Evolutionary conservation across 2,113 vertebrate species (phyloP).

Genomic region (Dipodomys stephensi): DNA sequence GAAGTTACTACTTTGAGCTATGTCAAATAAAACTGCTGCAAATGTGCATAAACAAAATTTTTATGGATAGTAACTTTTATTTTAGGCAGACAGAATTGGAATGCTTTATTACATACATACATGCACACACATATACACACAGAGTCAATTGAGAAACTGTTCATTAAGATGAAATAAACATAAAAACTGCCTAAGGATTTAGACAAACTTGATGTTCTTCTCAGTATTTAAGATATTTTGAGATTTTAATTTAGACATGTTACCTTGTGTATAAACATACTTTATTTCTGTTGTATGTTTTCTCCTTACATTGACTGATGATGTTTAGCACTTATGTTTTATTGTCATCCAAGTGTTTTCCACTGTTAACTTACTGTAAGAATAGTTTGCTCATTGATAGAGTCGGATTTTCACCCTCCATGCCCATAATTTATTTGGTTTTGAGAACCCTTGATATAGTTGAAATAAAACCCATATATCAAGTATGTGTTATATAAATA

Average conservation of each 20-base stretch:
- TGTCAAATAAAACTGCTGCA: not conserved
- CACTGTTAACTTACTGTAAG: not conserved
- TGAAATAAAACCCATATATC: not conserved
- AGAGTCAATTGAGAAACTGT: too few species aligned
- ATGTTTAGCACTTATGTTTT: too few species aligned
- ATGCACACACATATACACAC: too few species aligned
- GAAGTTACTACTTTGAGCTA: not conserved
- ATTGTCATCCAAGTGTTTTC: not conserved
- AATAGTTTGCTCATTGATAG: not conserved
- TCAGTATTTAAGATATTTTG: not conserved
- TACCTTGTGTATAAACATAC: not conserved
- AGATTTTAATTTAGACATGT: not conserved
- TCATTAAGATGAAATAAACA: too few species aligned
- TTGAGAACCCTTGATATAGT: not conserved
- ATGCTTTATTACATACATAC: too few species aligned
- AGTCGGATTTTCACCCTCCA: not conserved
- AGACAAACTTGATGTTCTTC: too few species aligned
- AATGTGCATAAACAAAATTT: not conserved
- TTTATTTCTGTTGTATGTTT: not conserved
- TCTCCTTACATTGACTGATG: not conserved
- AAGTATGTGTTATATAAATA: not conserved
- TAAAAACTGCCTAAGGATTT: too few species aligned
- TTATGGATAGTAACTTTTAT: not conserved
- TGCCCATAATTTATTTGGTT: not conserved
- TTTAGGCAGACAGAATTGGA: not conserved